phyloP scores from a whole-genome alignment of 2,113 vertebrate genomes.

The Megaleporinus macrocephalus region DNA sequence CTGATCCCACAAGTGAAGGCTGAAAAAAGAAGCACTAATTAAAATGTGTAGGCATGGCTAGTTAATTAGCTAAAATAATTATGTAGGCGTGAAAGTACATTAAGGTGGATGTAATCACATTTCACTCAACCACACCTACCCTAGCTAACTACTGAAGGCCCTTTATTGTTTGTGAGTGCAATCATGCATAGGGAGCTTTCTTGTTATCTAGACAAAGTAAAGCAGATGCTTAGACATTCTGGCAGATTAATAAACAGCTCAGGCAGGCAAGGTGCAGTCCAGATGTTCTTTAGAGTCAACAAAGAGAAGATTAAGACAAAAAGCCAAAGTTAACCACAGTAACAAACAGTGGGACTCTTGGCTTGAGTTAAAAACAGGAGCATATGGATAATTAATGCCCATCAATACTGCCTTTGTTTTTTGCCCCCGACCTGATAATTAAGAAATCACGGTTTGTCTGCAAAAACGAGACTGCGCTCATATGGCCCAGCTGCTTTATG shows the following conservation, averaged over 20 bases:
- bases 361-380: constrained; percentile 62
- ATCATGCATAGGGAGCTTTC: constrained; percentile 38
- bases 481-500: constrained; percentile 44
- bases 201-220: not conserved
- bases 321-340: constrained; percentile 53
- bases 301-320: constrained; percentile 7
- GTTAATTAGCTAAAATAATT: constrained; percentile 42
- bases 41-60: constrained; percentile 21
- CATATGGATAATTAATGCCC: constrained; percentile 77
- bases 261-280: constrained; percentile 28
- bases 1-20: constrained; percentile 10
- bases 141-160: constrained; percentile 11
- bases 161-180: constrained; percentile 19
- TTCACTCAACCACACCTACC: constrained; percentile 35
- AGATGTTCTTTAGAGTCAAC: constrained; percentile 42
- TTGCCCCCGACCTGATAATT: constrained; percentile 71
- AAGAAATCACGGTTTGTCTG: constrained; percentile 68
- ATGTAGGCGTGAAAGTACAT: constrained; percentile 36
- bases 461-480: constrained; percentile 50
- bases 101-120: constrained; percentile 41
- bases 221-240: constrained; percentile 25
- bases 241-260: constrained; percentile 18
- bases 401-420: constrained; percentile 70
- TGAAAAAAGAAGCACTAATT: constrained; percentile 37
- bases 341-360: constrained; percentile 15